Evolutionary conservation across 2,888 invertebrate genomes (phyloP).

Genomic region (Drosophila mimica): DNA sequence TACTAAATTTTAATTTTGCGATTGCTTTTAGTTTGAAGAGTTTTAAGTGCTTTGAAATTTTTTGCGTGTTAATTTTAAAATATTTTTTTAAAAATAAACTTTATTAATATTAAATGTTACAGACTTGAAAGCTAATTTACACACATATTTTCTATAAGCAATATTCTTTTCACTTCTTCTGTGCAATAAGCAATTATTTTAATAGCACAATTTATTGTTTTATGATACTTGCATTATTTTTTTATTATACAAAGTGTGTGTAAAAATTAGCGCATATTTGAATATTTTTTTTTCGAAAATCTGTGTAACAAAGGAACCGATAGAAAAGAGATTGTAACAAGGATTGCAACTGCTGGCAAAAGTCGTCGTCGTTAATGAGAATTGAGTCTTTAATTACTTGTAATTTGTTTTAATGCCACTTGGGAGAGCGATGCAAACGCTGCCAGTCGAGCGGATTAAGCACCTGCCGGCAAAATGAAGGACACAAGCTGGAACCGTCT

Average conservation of each 20-base stretch:
- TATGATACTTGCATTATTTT: not conserved
- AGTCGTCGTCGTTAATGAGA: constrained; percentile 58
- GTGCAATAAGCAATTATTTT: not conserved
- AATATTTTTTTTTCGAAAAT: not conserved
- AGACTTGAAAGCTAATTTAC: not conserved
- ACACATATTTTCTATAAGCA: no score
- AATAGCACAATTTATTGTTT: not conserved
- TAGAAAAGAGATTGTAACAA: constrained; percentile 2
- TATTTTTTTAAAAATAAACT: not conserved
- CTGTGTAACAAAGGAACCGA: not conserved
- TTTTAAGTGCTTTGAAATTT: not conserved
- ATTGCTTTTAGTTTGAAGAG: not conserved
- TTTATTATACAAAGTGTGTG: not conserved
- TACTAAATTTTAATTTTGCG: not conserved
- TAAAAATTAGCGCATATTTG: not conserved
- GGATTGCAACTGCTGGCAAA: constrained; percentile 28
- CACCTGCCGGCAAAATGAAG: constrained; percentile 16
- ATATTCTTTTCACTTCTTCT: not conserved
- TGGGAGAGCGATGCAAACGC: constrained; percentile 59
- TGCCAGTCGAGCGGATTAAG: constrained; percentile 56
- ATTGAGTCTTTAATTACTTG: constrained; percentile 75
- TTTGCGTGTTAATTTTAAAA: not conserved
- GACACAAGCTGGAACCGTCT: constrained; percentile 5
- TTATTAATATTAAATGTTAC: not conserved
- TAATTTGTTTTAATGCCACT: constrained; percentile 81